Base-by-base conservation (phyloP, 1,140 invertebrate species). In the Drosophila ambigua region DNA sequence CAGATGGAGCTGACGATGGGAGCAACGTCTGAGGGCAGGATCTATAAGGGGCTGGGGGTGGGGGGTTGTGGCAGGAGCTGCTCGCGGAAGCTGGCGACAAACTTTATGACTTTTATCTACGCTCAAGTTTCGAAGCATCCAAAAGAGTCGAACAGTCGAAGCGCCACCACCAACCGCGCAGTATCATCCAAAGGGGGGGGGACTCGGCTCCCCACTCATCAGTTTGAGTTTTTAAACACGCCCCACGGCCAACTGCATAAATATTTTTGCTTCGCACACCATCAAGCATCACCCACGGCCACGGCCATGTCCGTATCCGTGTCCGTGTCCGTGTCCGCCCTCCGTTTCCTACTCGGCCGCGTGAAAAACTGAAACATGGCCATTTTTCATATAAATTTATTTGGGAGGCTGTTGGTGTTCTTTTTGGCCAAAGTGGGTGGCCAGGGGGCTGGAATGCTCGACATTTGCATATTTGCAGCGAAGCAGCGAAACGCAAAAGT, bases 301-400 rank as follows among this genome's bases (percentile, higher is more conserved):
- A 11, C 31, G 1, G 44, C 59, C 58, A 20, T 44, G 43, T 45
- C 48, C n/a, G 35, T 39, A 5, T 52, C 11, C 15, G 16, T 48
- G 9, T 28, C 31, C 15, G 16, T 48, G 9, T 28, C 31, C 31
- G 28, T 49, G 55, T n/a, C 48, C 24, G 8, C 51, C 51, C 16
- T 11, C 62, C 11, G 43, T 20, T 44, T 64, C 20, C 16, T 35
- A n/a, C 31, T 49, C n/a, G 5, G 46, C 48, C 57, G 61, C 62
- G 62, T 39, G 52, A 65, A 71, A 74, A 64, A 64, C 65, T 44
- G 45, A 74, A 67, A 77, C 76, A 79, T 72, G 72, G 60, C 54
- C 67, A 85, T 80, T 85, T 83, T 87, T 87, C 78, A 78, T 74
- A 80, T 81, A 85, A 68, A 85, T 80, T 81, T 81, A 74, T 85